phyloP scores from a whole-genome alignment of 2,888 invertebrate genomes.

The Epirrhoe tristata region DNA sequence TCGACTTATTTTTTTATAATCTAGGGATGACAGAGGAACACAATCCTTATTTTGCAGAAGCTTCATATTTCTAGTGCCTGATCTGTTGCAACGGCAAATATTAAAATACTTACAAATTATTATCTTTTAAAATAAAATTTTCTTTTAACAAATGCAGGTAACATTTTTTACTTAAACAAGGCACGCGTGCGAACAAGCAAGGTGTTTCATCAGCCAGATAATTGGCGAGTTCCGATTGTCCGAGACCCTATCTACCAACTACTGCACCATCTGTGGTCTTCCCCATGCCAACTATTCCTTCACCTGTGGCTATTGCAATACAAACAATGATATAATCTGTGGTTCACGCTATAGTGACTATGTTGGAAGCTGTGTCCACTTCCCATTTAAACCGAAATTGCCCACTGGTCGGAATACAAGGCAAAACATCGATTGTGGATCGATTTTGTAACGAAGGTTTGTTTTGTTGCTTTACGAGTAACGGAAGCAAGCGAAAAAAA shows the following conservation, averaged over 20 bases:
- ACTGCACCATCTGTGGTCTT: conserved; percentile 29
- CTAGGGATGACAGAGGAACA: too few relatives aligned
- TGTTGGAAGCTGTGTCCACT: conserved; percentile 18
- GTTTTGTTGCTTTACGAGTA: conserved; percentile 25
- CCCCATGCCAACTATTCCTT: conserved; percentile 17
- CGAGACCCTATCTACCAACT: conserved; percentile 40
- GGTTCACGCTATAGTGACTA: conserved; percentile 14
- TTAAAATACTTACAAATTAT: too few relatives aligned
- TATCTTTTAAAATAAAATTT: neutral
- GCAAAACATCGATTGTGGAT: conserved; percentile 34
- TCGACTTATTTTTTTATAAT: too few relatives aligned
- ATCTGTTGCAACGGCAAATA: too few relatives aligned
- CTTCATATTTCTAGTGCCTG: too few relatives aligned
- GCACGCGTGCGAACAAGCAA: conserved; percentile 60
- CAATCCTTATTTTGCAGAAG: too few relatives aligned
- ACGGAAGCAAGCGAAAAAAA: conserved; percentile 20
- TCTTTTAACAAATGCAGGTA: conserved; percentile 1
- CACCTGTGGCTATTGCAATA: conserved; percentile 10
- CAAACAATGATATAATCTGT: conserved; percentile 7
- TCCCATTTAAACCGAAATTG: conserved; percentile 32
- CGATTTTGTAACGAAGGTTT: conserved; percentile 33
- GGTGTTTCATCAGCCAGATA: conserved; percentile 74
- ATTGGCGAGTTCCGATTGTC: conserved; percentile 76
- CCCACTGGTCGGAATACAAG: conserved; percentile 16
- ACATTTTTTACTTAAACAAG: conserved; percentile 16